phyloP scores from a whole-genome alignment of 2,113 vertebrate genomes.

The Odontesthes bonariensis region DNA sequence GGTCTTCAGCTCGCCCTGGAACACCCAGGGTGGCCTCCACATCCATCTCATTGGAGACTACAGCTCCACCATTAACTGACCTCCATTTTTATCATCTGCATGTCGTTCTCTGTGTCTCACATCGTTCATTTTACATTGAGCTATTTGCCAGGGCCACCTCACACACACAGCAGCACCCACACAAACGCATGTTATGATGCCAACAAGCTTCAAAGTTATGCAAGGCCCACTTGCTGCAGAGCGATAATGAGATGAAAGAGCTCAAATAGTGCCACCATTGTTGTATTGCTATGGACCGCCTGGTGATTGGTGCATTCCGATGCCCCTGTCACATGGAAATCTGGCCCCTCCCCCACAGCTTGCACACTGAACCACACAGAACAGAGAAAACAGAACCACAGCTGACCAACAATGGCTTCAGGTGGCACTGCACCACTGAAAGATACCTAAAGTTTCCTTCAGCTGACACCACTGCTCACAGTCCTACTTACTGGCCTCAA shows the following conservation, averaged over 20 bases:
- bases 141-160: constrained; percentile 37
- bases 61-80: constrained; percentile 29
- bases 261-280: constrained; percentile 78
- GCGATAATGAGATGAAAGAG: constrained; percentile 72
- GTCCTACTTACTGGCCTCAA: background rate
- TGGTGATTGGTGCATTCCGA: constrained; percentile 76
- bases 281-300: constrained; percentile 53
- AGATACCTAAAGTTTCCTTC: too few species aligned
- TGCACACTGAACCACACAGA: constrained; percentile 32
- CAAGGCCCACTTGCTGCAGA: constrained; percentile 60
- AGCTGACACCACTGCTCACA: background rate
- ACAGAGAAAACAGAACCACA: constrained; percentile 31
- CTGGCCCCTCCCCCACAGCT: constrained; percentile 62
- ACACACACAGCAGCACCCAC: constrained; percentile 25
- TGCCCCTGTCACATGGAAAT: constrained; percentile 67
- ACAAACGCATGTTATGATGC: constrained; percentile 65
- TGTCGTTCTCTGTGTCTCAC: constrained; percentile 22
- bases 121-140: constrained; percentile 52
- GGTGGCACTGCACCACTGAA: background rate
- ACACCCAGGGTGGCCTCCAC: constrained; percentile 7
- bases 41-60: constrained; percentile 43
- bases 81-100: constrained; percentile 29
- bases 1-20: constrained; percentile 10
- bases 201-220: constrained; percentile 74
- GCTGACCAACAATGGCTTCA: constrained; percentile 4